Evolutionary conservation across 2,797 vertebrate species (phyloP), one percentile per base, ranked within the genome.

Genomic region (Poecile montanus): DNA sequence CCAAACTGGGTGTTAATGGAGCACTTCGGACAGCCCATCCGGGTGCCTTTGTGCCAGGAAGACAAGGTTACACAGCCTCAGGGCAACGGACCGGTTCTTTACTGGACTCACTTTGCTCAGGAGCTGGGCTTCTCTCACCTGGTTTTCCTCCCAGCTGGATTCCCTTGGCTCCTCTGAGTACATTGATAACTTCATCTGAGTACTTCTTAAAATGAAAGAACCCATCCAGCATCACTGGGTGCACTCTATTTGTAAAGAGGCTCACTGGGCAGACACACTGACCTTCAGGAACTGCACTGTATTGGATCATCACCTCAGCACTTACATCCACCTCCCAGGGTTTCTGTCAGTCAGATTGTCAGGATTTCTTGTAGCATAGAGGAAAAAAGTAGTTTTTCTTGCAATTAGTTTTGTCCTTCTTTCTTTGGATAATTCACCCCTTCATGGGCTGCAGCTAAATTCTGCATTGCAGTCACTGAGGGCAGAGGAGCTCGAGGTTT

Each of bases 1-100:
- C 94, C 92, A 87, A 92, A 83, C 91, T 54, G 66, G 74, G 85
- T 91, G 96, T 97, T 98, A 98, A 98, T 98, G 94, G 76, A 94
- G 94, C 91, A 63, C 96, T 97, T 94, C 36, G 63, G n/a, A 91
- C 95, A 92, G 92, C 74, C 94, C 95, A 60, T 89, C 58, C 96
- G 97, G 96, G 96, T 98, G 97, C 96, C 97, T 97, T 97, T 98
- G 97, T 80, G 20, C 78, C 65, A 32, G 58, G 82, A 95, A 93
- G 77, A 91, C 95, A 98, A 98, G 97, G 98, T 98, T 96, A 97
- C 82, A 66, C 83, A 89, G 53, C 90, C 91, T 73, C 67, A 19
- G 82, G 81, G 66, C 25, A 85, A 74, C 0, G 3, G 56, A 13
- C 38, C 40, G 10, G 53, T 12, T 70, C 62, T 79, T 77, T 88